Evolutionary conservation across 2,888 invertebrate species (phyloP), one percentile per base, ranked within the genome.

Genomic region (Drosophila paucipuncta): DNA sequence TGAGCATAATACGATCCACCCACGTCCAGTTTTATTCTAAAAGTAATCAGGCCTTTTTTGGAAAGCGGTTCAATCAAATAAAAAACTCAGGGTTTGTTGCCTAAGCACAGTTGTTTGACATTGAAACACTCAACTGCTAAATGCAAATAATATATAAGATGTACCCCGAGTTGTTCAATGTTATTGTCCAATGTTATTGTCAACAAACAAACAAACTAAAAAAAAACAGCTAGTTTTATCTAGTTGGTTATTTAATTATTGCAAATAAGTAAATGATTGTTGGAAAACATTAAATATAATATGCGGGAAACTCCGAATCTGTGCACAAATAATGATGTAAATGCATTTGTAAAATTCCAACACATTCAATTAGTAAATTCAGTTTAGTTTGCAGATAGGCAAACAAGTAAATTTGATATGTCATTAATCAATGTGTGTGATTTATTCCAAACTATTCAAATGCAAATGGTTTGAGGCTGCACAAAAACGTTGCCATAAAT

Each of bases 381-480:
- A 63, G 53, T 68, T 43, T n/a, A 53, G 68, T 75, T 70, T 69
- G n/a, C 47, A 60, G 70, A 58, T 63, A 75, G 64, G 80, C 72
- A 74, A 69, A 63, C 71, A 68, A 43, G 76, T 63, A 75, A 68
- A 69, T 25, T 25, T 68, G 73, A 70, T 43, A 39, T 35, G 41
- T 58, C 65, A 85, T 83, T 81, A 89, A 86, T 86, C 85, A 89
- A 70, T 60, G 4, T 35, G 0, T 16, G 55, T 78, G 89, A 85
- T 85, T 83, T 81, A 89, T 81, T 43, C 30, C 43, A 50, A 65
- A 70, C 76, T 67, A 77, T 83, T 74, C 57, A 61, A 31, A 77
- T 73, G 74, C 73, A 82, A 79, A 76, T 68, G n/a, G 50, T 43
- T 49, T 22, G 41, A 43, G 57, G 62, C 76, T 76, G 62, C 68